These are phyloP conservation scores for Sander lucioperca DNA, from an alignment of 2,113 vertebrate species.

Conservation along the genomic window DNA sequence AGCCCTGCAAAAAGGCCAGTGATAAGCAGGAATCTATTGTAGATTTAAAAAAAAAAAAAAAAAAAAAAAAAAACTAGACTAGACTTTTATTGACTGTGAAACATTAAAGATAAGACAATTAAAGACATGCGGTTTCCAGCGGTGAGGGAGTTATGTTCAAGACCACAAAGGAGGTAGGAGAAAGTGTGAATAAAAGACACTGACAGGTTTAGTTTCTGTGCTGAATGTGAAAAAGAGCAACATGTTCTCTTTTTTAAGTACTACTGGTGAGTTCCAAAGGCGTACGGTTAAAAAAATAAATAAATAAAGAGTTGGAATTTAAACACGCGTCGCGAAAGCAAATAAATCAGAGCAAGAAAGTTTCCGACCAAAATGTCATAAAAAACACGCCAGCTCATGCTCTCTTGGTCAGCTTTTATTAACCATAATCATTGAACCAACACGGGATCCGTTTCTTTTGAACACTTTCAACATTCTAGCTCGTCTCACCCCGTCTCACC, in stretches of 20 bases:
- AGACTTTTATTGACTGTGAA: slow-evolving; percentile 51
- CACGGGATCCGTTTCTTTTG: slow-evolving; percentile 55
- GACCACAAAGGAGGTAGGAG: not conserved
- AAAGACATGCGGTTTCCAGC: slow-evolving; percentile 7
- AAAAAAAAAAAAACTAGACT: no score
- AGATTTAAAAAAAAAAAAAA: not conserved
- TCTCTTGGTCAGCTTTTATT: slow-evolving; percentile 63
- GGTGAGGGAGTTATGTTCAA: not conserved
- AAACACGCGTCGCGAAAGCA: slow-evolving; percentile 18
- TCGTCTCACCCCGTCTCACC: slow-evolving; percentile 35
- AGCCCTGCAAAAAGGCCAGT: slow-evolving; percentile 32
- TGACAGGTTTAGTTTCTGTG: not conserved
- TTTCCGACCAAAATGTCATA: slow-evolving; percentile 39
- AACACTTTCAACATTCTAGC: slow-evolving; percentile 55
- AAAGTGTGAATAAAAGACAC: slow-evolving; percentile 7
- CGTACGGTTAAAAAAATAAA: slow-evolving; percentile 9
- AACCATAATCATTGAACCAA: slow-evolving; percentile 72
- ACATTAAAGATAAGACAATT: slow-evolving; percentile 45
- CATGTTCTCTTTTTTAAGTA: not conserved
- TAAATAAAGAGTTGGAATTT: slow-evolving; percentile 8
- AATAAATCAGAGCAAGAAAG: slow-evolving; percentile 39
- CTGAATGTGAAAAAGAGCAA: not conserved
- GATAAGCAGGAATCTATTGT: slow-evolving; percentile 32
- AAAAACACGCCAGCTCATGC: slow-evolving; percentile 51
- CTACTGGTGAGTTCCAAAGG: not conserved